Base-by-base conservation (phyloP, 1,140 invertebrate genomes). In the Bombus confusus region DNA sequence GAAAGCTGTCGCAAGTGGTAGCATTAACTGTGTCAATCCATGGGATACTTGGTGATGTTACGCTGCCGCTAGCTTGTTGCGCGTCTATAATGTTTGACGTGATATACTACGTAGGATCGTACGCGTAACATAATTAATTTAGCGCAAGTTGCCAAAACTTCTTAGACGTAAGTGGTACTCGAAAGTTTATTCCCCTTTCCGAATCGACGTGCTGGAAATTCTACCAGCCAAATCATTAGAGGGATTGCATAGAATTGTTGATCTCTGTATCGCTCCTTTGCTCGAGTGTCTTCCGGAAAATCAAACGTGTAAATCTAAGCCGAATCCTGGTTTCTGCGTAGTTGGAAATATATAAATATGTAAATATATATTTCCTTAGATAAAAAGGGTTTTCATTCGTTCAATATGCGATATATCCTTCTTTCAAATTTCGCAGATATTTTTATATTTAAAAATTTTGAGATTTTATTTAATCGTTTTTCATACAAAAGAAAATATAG, bases 121-220 rank as follows among this genome's bases (percentile, higher is more conserved):
- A 43, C 22, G n/a, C 12, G 37, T 62, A 81, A 69, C 39, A 39
- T 76, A 83, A 52, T 83, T 73, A 73, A 57, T 81, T 73, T 69
- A 31, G 37, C 18, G 18, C 34, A 1, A 81, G 79, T 73, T 81
- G 34, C 34, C 25, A 12, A 12, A 68, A 83, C 59, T 75, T 59
- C 71, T 76, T 76, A 62, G 52, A 39, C 34, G 6, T 66, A 75
- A 82, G 68, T 73, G 68, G n/a, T n/a, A 37, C 52, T 72, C 28
- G 68, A 81, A 80, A 28, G 43, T 47, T 47, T 72, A 47, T 71
- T 72, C 12, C 28, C n/a, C n/a, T 22, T 8, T 2, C 0, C 5
- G 37, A 59, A 25, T 43, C 39, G 2, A 25, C 18, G 22, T 41
- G 31, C n/a, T 31, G 52, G 69, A 43, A 68, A 73, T 62, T 62